phyloP scores from a whole-genome alignment of 2,113 vertebrate genomes.

The Myrmecobius fasciatus region DNA sequence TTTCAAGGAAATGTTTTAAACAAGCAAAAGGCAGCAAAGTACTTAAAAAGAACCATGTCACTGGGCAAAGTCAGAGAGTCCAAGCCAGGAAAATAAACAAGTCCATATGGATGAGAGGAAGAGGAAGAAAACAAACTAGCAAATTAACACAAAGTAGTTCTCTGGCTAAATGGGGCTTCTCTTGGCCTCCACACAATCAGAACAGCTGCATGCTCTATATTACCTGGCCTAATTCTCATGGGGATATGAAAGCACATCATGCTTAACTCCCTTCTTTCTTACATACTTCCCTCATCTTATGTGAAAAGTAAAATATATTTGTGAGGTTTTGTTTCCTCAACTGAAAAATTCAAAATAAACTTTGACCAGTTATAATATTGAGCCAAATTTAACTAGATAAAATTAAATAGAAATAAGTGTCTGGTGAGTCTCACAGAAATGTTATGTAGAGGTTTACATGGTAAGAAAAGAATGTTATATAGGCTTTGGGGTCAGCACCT shows the following conservation, averaged over 20 bases:
- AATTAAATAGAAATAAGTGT: too few relatives aligned
- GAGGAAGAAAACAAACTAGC: conserved; percentile 5
- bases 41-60: conserved; percentile 5
- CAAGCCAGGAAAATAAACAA: conserved; percentile 48
- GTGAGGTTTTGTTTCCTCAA: too few relatives aligned
- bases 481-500: too few relatives aligned
- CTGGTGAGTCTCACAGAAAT: too few relatives aligned
- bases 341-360: too few relatives aligned
- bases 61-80: conserved; percentile 37
- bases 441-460: too few relatives aligned
- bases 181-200: not conserved
- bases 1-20: conserved; percentile 24
- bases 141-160: not conserved
- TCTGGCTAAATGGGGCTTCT: conserved; percentile 24
- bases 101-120: not conserved
- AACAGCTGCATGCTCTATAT: not conserved
- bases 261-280: not conserved
- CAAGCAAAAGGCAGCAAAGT: conserved; percentile 43
- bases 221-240: not conserved
- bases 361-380: too few relatives aligned
- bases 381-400: too few relatives aligned
- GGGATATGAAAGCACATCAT: not conserved
- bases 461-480: too few relatives aligned
- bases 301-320: not conserved
- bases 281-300: not conserved